Evolutionary conservation across 2,113 vertebrate genomes (phyloP), one percentile per base, ranked within the genome.

Genomic region (Nymphicus hollandicus): DNA sequence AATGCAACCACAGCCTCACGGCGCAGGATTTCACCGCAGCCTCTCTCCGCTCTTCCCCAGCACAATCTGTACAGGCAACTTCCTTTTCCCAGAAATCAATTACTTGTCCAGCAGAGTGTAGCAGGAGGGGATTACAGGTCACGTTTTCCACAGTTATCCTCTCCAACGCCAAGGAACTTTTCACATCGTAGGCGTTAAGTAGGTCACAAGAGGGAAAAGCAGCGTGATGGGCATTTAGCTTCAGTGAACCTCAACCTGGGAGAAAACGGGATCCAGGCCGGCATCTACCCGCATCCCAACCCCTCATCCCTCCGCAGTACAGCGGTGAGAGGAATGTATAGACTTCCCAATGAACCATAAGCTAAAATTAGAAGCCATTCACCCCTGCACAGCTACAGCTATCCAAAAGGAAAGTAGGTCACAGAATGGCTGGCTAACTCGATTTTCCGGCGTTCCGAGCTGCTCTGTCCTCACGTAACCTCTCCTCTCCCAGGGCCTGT

Each of bases 381-480:
- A 95, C 93, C 92, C 95, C 86, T 93, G 95, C 91, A 80, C 78
- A 96, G 95, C 92, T 95, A 71, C 95, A 89, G 95, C 65, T 43
- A 95, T 95, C 93, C 93, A 94, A 87, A 93, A 96, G 86, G 88
- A 97, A 97, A 97, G 95, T 96, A 96, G 96, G 95, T 97, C 96
- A 95, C 50, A 64, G 93, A 95, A 83, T 52, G 91, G 83, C 77
- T 94, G 92, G 93, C 90, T 96, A 97, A 93, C 96, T 96, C 0
- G 96, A 96, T 96, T 96, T 95, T 93, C 96, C 66, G 43, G 96
- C 58, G 16, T 89, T 90, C 19, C 93, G 56, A 58, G 93, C 87
- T 2, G 77, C 61, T 65, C 44, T 85, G 95, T 97, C 95, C 96
- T 96, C 90, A 66, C 2, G 7, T 95, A 91, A 96, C 96, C 96